Base-by-base conservation (phyloP, 2,797 vertebrate genomes). In the Falco berigora region DNA sequence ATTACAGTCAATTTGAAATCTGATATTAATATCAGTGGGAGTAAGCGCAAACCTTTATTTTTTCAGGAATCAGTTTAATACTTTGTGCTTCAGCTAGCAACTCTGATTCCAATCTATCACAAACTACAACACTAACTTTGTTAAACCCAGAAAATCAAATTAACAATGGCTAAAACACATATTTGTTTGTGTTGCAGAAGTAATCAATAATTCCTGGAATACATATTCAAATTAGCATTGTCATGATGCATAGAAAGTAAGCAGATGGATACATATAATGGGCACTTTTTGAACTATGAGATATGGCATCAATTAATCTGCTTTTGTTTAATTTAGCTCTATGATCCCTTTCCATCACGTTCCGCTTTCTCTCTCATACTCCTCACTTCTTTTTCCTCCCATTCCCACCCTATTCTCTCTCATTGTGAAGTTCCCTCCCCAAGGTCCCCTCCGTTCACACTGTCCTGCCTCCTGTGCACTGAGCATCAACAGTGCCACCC, bases 91-190 rank as follows among this genome's bases (percentile, higher is more conserved):
- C 46, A 77, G 56, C n/a, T 78, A 63, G 34, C 67, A 82, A 71
- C 67, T 82, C 46, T 64, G 40, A 85, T 84, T 92, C 46, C 46
- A 85, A 4, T 76, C 67, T 55, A 79, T 74, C 74, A 88, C 17
- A 90, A 91, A 88, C 44, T 75, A 68, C 22, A 83, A 44, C 24
- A 67, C n/a, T 62, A 74, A 82, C 38, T 87, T 79, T 63, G 44
- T 80, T 86, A 84, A 96, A 66, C 28, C 9, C 59, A 79, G 38
- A 93, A 95, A 85, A 88, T 69, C 36, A 86, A 83, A 94, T 73
- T 56, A 94, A 73, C 28, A 88, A 52, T 38, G 30, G 28, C 44
- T 63, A 44, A 79, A 75, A 63, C 24, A 38, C 13, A 10, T 68
- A 83, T 66, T 84, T 79, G 15, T 58, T 58, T 73, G 17, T 86